phyloP scores from a whole-genome alignment of 2,888 invertebrate species.

The Drosophila mercatorum region DNA sequence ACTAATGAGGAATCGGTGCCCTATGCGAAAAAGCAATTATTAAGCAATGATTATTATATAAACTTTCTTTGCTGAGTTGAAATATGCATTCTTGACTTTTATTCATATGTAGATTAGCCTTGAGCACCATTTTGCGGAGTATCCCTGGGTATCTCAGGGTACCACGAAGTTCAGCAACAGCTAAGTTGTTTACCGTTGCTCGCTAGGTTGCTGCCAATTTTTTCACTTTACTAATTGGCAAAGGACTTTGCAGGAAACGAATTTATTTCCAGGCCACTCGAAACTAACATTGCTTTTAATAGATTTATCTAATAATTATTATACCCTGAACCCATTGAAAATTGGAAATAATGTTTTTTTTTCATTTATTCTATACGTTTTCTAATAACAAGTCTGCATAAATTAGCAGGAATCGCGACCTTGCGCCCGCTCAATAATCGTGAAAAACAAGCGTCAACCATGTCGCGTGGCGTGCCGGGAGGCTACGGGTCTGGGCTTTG shows the following conservation, averaged over 20 bases:
- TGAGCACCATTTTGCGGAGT: neutral
- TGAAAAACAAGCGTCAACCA: slow-evolving; percentile 43
- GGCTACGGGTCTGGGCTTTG: slow-evolving; percentile 9
- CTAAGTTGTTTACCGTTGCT: neutral
- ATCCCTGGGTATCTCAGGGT: neutral
- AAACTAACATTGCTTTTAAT: neutral
- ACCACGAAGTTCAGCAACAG: neutral
- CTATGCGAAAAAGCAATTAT: too few relatives aligned
- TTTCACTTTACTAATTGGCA: slow-evolving; percentile 54
- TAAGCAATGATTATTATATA: too few relatives aligned
- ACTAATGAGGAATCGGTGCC: too few relatives aligned
- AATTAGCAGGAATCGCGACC: slow-evolving; percentile 45
- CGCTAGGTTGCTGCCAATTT: slow-evolving; percentile 43
- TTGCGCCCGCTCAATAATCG: slow-evolving; percentile 46
- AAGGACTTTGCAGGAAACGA: neutral
- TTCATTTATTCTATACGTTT: neutral
- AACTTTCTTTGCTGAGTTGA: too few relatives aligned
- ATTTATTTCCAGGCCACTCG: slow-evolving; percentile 1
- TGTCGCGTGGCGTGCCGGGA: slow-evolving; percentile 44
- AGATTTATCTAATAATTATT: neutral
- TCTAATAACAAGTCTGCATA: slow-evolving; percentile 32
- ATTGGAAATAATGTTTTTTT: too few relatives aligned
- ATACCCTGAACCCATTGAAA: too few relatives aligned
- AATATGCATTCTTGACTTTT: too few relatives aligned
- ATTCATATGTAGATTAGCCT: too few relatives aligned